Conservation (phyloP, 1,140 invertebrate genomes). For the Leptinotarsa defecta region DNA sequence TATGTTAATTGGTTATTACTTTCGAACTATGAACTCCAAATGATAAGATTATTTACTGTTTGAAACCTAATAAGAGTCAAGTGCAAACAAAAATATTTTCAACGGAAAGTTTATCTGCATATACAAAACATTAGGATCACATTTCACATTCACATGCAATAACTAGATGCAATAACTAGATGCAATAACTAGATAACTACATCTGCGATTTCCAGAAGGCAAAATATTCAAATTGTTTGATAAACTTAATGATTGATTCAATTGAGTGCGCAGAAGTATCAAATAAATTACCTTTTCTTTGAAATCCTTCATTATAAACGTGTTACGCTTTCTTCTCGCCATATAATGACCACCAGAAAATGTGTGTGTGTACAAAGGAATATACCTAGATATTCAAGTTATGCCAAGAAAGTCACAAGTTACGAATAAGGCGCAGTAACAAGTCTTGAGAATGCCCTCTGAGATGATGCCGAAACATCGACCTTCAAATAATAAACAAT, state of each 20-base stretch:
- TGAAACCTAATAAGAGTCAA: background rate
- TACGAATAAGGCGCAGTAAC: too few relatives aligned
- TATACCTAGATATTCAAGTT: too few relatives aligned
- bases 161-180: background rate
- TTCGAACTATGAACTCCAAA: background rate
- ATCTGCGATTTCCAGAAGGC: background rate
- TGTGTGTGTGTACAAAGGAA: too few relatives aligned
- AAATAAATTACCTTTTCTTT: background rate
- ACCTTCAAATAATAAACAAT: too few relatives aligned
- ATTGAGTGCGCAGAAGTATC: background rate
- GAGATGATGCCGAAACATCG: too few relatives aligned
- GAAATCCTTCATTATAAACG: background rate
- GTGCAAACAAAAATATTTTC: background rate
- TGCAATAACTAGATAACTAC: background rate
- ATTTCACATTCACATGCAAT: background rate
- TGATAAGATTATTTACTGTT: background rate
- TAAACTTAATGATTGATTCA: background rate
- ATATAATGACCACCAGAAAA: background rate
- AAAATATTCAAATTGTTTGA: background rate
- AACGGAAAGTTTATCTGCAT: background rate
- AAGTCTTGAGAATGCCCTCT: too few relatives aligned
- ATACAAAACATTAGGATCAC: background rate
- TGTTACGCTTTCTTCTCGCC: background rate
- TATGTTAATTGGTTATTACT: background rate
- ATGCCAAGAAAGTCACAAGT: rapidly evolving